Evolutionary conservation across 2,113 vertebrate genomes (phyloP), one percentile per base, ranked within the genome.

Genomic region (Argyrosomus japonicus): DNA sequence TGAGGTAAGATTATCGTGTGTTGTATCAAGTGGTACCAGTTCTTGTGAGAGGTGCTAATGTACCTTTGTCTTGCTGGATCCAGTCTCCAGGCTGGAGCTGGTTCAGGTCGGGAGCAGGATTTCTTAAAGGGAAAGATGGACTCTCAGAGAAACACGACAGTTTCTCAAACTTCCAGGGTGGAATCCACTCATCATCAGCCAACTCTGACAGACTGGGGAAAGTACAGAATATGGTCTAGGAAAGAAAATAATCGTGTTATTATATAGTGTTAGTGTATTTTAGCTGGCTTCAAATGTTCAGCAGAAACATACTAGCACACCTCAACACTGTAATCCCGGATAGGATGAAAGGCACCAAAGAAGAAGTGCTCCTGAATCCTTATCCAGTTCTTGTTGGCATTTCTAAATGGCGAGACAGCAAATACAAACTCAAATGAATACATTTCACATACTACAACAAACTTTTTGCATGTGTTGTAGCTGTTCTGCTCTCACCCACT

Each of bases 341-440:
- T 78, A 0, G 97, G 97, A 86, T 97, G 95, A 84, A 99, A 98
- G 0, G 89, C 69, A 47, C 95, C 93, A 84, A 99, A 99, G 88
- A 99, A 99, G 89, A 99, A 99, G 75, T 99, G 97, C 25, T 99
- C 97, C 81, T 99, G 98, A 88, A 99, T 98, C 90, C 96, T 96
- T 1, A 92, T 95, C 98, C 98, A 99, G 84, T 99, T 99, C 91
- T 96, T 99, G 91, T 90, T 95, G 32, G 97, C 97, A 83, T 98
- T 99, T 88, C 97, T 99, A 69, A 64, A 89, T 1, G 12, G 29
- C 10, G n/a, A 69, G n/a, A 85, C 14, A 69, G 10, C 14, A 76
- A 62, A 85, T 15, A 18, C 15, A 23, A 3, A 40, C 63, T 64
- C 4, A 45, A 74, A 36, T 68, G 25, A 50, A 62, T 3, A 57